Conservation (phyloP, 2,113 vertebrate genomes). For the Nesospiza acunhae region DNA sequence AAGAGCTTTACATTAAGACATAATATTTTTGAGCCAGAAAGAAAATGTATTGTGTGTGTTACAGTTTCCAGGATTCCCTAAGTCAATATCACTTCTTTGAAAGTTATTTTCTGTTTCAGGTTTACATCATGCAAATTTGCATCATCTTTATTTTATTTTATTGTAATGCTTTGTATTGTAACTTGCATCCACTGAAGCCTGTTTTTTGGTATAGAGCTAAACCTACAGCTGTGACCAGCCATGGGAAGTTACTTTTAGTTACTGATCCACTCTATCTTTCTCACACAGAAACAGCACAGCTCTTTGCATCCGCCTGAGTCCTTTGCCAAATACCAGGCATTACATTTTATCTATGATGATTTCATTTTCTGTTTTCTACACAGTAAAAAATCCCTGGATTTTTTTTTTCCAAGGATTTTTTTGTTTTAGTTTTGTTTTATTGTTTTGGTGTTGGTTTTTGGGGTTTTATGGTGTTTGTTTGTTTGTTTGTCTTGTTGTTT, state of each 20-base stretch:
- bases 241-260: background rate
- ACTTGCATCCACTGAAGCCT: background rate
- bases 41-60: background rate
- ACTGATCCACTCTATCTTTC: background rate
- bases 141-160: background rate
- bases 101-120: background rate
- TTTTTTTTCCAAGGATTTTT: background rate
- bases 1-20: background rate
- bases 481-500: background rate
- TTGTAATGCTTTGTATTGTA: background rate
- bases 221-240: background rate
- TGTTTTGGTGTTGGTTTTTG: fast-evolving
- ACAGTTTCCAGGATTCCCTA: background rate
- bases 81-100: background rate
- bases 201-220: background rate
- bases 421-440: background rate
- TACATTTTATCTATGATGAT: background rate
- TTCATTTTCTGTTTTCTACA: background rate
- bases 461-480: background rate
- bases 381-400: background rate
- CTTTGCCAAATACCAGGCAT: background rate
- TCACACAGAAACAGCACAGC: background rate
- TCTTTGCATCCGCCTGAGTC: background rate
- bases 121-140: background rate
- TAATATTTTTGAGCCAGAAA: background rate